phyloP scores from a whole-genome alignment of 1,140 invertebrate genomes.

The Aleiodes sp. region DNA sequence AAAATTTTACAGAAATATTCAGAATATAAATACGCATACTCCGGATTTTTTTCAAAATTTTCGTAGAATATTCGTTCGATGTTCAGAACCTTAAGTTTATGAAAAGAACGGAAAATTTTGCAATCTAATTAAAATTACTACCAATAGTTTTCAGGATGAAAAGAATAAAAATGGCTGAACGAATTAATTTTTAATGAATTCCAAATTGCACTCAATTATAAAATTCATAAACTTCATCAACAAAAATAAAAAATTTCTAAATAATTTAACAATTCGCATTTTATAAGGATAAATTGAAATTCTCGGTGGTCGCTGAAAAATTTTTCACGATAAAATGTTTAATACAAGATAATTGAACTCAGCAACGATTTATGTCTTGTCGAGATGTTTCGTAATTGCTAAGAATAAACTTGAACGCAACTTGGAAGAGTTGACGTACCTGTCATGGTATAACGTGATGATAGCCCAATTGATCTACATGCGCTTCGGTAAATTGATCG shows the following conservation, averaged over 20 bases:
- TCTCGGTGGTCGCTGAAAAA: conserved; percentile 2
- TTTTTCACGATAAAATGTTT: background rate
- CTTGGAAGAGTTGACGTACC: background rate
- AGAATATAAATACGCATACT: too few species aligned
- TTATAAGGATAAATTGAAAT: background rate
- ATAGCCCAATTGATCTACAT: conserved; percentile 5
- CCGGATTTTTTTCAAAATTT: too few species aligned
- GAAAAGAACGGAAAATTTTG: too few species aligned
- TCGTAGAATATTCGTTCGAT: too few species aligned
- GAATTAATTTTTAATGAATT: too few species aligned
- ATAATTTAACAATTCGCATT: background rate
- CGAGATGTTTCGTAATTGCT: conserved; percentile 9
- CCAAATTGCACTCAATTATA: too few species aligned
- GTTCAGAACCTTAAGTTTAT: too few species aligned
- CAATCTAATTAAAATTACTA: too few species aligned
- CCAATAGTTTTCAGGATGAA: too few species aligned
- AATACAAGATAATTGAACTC: conserved; percentile 4
- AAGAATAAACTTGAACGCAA: background rate
- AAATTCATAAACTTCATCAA: too few species aligned
- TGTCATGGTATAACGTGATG: conserved; percentile 13
- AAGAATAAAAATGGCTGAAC: too few species aligned
- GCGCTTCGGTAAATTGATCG: conserved; percentile 5
- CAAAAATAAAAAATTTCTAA: background rate
- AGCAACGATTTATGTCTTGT: conserved; percentile 11
- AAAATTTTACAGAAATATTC: too few species aligned